A percentile compares a stretch with the other conserved stretches of the same genome.
phyloP scores from a whole-genome alignment of 2,888 invertebrate genomes.

The Pimpla rufipes region DNA sequence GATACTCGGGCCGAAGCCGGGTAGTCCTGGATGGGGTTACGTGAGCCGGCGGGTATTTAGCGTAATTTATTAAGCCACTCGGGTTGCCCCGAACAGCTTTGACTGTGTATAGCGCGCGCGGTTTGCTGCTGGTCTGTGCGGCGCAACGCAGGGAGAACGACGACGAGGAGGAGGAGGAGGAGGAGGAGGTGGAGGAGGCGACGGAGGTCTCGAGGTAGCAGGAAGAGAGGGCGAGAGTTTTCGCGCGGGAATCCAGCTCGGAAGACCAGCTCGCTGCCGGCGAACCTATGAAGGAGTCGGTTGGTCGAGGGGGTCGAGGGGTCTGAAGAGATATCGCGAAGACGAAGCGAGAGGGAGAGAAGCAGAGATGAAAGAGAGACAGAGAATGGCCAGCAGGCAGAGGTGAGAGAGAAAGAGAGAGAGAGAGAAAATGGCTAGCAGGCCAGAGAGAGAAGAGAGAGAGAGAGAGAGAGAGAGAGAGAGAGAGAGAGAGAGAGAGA shows the following conservation, averaged over 20 bases:
- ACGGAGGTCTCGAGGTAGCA: slow-evolving; percentile 55
- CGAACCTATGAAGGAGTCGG: slow-evolving; percentile 37
- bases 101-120: slow-evolving; percentile 63
- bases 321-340: slow-evolving; percentile 14
- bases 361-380: slow-evolving; percentile 11
- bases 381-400: slow-evolving; percentile 47
- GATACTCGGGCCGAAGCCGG: slow-evolving; percentile 18
- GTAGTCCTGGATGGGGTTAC: slow-evolving; percentile 50
- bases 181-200: slow-evolving; percentile 49
- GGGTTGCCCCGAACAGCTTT: slow-evolving; percentile 64
- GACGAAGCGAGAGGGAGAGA: slow-evolving; percentile 27
- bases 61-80: slow-evolving; percentile 80
- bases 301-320: slow-evolving; percentile 16
- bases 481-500: too few relatives aligned
- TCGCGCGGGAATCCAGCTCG: slow-evolving; percentile 60
- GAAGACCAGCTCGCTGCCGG: slow-evolving; percentile 5
- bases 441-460: too few relatives aligned
- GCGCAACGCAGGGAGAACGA: slow-evolving; percentile 13
- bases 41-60: slow-evolving; percentile 75
- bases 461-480: too few relatives aligned
- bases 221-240: slow-evolving; percentile 51
- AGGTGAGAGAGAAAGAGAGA: slow-evolving; percentile 36
- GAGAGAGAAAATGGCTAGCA: neutral
- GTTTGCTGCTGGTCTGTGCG: slow-evolving; percentile 67
- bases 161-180: slow-evolving; percentile 14